These are phyloP conservation scores for Esox lucius DNA, from an alignment of 2,797 vertebrate species.

Conservation along the genomic window DNA sequence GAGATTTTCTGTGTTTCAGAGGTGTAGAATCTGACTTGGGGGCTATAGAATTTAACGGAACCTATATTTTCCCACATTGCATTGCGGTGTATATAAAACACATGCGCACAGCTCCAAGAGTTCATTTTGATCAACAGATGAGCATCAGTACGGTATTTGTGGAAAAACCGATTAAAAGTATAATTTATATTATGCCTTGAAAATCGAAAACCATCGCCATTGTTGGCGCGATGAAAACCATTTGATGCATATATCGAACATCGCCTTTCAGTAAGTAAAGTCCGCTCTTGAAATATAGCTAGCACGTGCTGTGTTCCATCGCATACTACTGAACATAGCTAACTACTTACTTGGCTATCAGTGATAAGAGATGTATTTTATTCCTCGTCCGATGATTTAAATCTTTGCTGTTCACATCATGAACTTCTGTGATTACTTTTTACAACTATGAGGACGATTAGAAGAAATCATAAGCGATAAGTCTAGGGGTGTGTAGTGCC, in stretches of 20 bases:
- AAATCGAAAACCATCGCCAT: not conserved
- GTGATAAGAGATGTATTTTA: not conserved
- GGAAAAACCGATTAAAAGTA: not conserved
- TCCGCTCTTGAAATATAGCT: not conserved
- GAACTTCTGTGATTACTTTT: conserved; percentile 47
- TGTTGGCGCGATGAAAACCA: not conserved
- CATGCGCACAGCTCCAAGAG: not conserved
- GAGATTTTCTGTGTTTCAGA: not conserved
- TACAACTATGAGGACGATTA: not conserved
- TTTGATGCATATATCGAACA: not conserved
- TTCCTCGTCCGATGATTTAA: conserved; percentile 69
- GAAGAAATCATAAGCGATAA: not conserved
- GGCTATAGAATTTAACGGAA: not conserved
- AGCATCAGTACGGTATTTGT: not conserved
- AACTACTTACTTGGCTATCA: not conserved
- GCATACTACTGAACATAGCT: no score
- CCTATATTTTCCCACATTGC: not conserved
- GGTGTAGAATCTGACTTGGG: not conserved
- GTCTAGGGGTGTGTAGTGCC: no score
- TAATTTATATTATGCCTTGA: not conserved
- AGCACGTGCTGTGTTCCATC: not conserved
- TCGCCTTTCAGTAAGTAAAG: not conserved
- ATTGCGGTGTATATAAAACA: not conserved
- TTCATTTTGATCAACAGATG: not conserved
- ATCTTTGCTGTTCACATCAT: conserved; percentile 78